phyloP scores from a whole-genome alignment of 2,888 invertebrate genomes.

The Diploptera punctata region DNA sequence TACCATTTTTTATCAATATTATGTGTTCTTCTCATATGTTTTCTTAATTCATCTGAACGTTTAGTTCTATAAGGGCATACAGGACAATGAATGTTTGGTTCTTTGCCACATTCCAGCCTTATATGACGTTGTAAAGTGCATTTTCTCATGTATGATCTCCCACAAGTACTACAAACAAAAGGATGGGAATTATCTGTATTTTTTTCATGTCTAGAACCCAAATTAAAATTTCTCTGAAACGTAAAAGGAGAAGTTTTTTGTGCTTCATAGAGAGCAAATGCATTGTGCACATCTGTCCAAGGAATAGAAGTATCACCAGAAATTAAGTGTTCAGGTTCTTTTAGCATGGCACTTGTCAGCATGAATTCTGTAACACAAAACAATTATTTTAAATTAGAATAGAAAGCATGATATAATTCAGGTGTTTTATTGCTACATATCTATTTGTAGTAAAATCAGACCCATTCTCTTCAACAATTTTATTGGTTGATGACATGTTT shows the following conservation, averaged over 20 bases:
- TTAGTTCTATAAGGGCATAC: constrained; percentile 18
- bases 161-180: not conserved
- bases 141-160: constrained; percentile 4
- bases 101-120: constrained; percentile 44
- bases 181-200: not conserved
- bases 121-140: constrained; percentile 37
- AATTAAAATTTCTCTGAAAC: no score
- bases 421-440: not conserved
- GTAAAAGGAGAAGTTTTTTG: no score
- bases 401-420: not conserved
- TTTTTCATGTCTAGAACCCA: no score
- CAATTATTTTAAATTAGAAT: not conserved
- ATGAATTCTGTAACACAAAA: not conserved
- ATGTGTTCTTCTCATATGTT: constrained; percentile 1
- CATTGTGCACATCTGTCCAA: not conserved
- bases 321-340: not conserved
- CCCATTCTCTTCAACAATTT: no score
- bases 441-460: no score
- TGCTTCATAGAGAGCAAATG: not conserved
- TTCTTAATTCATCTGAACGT: not conserved
- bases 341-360: not conserved
- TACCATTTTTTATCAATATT: not conserved
- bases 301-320: not conserved
- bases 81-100: constrained; percentile 43
- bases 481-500: no score